Percentiles rank a stretch among this genome's conserved stretches.
Evolutionary conservation across 2,797 vertebrate species (phyloP).

Genomic region (Pogonophryne albipinna): DNA sequence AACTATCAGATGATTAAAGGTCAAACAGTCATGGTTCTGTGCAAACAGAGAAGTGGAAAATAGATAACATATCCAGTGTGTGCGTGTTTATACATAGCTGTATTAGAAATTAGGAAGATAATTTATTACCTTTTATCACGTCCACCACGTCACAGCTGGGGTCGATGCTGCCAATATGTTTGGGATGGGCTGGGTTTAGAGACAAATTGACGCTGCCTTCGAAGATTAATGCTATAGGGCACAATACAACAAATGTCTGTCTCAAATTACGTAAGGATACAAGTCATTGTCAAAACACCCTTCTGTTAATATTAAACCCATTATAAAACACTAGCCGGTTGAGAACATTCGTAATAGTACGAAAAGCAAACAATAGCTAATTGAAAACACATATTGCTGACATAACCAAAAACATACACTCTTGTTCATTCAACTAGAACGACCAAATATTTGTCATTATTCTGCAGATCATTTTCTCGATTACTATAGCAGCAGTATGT

Average conservation of each 20-base stretch:
- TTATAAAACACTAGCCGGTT: background rate
- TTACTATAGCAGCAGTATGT: no score
- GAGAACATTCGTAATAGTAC: background rate
- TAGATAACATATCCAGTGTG: conserved; percentile 17
- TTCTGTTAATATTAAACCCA: conserved; percentile 6
- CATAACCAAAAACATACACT: background rate
- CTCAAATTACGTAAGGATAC: background rate
- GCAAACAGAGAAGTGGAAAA: conserved; percentile 9
- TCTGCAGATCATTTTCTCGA: no score
- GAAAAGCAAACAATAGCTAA: background rate
- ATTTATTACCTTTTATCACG: conserved; percentile 91
- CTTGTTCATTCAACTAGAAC: background rate
- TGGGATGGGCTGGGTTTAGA: conserved; percentile 90
- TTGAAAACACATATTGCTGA: background rate
- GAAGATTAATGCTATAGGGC: conserved; percentile 92
- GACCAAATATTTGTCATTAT: no score
- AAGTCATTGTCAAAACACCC: background rate
- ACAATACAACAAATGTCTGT: conserved; percentile 30
- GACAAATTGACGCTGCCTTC: conserved; percentile 83
- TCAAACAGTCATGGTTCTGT: conserved; percentile 14
- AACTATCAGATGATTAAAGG: conserved; percentile 26
- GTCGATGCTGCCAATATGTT: conserved; percentile 98
- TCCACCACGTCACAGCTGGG: conserved; percentile 94
- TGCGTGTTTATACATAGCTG: background rate
- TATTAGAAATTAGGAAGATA: background rate